A percentile compares a stretch with the other conserved stretches of the same genome.
Conservation (phyloP, 1,140 invertebrate species). For the Tetragnatha versicolor region DNA sequence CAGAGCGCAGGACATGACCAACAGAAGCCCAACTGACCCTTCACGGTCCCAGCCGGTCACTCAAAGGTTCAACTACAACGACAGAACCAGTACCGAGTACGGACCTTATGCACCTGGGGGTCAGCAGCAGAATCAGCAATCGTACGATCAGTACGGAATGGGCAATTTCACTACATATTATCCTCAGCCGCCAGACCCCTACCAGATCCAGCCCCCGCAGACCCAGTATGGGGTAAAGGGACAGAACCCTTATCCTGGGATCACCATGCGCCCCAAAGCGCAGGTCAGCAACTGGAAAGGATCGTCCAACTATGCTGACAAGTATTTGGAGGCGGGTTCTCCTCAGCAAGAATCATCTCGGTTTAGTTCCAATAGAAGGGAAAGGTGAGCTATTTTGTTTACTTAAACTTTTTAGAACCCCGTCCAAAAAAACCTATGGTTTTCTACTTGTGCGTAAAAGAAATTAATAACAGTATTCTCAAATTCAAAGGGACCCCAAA, state of each 20-base stretch:
- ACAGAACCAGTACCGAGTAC: neutral
- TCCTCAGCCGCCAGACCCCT: conserved; percentile 22
- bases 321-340: neutral
- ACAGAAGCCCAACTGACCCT: neutral
- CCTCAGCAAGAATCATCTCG: neutral
- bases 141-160: neutral
- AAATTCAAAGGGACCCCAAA: too few species aligned
- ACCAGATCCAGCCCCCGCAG: conserved; percentile 32
- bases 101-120: neutral
- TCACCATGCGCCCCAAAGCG: neutral
- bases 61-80: conserved; percentile 27
- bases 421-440: too few species aligned
- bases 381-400: neutral
- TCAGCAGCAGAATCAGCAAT: neutral
- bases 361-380: conserved; percentile 5
- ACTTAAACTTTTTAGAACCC: neutral
- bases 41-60: neutral
- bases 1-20: conserved; percentile 2
- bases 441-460: too few species aligned
- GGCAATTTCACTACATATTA: conserved; percentile 19
- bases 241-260: neutral
- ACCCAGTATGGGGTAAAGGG: conserved; percentile 18
- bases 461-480: too few species aligned
- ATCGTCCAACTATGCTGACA: neutral
- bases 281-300: conserved; percentile 32